A percentile compares a stretch with the other conserved stretches of the same genome.
phyloP scores from a whole-genome alignment of 2,888 invertebrate genomes.

The Tipula confusa region DNA sequence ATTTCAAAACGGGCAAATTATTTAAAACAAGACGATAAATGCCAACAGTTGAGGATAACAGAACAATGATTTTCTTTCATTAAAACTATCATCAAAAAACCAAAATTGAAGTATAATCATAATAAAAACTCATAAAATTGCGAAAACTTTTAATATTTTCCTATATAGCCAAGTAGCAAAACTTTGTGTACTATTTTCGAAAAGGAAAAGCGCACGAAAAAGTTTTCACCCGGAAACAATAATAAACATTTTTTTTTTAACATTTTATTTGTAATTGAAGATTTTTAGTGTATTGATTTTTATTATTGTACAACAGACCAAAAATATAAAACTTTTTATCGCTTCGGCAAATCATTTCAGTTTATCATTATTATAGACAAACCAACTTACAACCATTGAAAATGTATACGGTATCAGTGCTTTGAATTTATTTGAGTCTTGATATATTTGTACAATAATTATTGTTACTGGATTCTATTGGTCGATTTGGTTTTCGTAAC shows the following conservation, averaged over 20 bases:
- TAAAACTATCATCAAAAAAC: not conserved
- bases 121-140: not conserved
- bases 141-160: not conserved
- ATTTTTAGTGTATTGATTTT: not conserved
- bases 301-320: not conserved
- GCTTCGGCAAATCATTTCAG: not conserved
- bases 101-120: not conserved
- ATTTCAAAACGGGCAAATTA: not conserved
- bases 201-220: not conserved
- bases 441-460: too few relatives aligned
- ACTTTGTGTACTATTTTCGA: not conserved
- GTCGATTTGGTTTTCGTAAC: too few relatives aligned
- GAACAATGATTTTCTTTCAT: not conserved
- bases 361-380: not conserved
- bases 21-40: not conserved
- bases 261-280: not conserved
- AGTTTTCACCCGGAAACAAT: not conserved
- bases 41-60: not conserved
- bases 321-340: not conserved
- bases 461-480: too few relatives aligned
- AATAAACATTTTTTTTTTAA: too few relatives aligned
- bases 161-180: not conserved
- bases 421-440: too few relatives aligned
- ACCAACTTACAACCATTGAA: not conserved
- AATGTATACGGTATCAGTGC: not conserved